A percentile compares a stretch with the other conserved stretches of the same genome.
Conservation (phyloP, 2,888 invertebrate genomes). For the Toxonevra muliebris region DNA sequence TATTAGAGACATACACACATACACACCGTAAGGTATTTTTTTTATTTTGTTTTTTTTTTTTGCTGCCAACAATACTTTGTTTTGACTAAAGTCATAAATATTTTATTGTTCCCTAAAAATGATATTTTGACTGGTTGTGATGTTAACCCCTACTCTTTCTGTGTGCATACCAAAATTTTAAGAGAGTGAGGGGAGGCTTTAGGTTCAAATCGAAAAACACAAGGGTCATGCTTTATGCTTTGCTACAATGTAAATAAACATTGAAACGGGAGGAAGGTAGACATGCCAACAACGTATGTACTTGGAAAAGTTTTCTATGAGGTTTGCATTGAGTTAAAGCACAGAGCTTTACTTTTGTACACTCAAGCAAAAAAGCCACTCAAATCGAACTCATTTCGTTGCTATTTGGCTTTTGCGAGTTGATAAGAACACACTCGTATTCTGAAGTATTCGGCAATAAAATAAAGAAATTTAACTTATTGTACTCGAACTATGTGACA, state of each 20-base stretch:
- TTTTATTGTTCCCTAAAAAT: not conserved
- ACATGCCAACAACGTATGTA: too few relatives aligned
- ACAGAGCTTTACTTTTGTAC: not conserved
- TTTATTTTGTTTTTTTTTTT: not conserved
- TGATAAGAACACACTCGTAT: not conserved
- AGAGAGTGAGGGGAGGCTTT: too few relatives aligned
- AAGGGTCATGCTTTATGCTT: not conserved
- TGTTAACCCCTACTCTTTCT: not conserved
- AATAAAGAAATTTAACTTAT: too few relatives aligned
- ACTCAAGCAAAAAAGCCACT: not conserved
- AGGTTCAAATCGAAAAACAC: too few relatives aligned
- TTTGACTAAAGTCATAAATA: not conserved
- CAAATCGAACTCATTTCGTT: not conserved
- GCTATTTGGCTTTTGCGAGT: not conserved
- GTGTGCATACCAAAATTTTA: too few relatives aligned
- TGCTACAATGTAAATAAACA: not conserved
- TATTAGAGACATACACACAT: not conserved
- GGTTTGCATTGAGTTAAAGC: too few relatives aligned
- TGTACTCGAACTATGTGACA: too few relatives aligned
- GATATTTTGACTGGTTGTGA: not conserved
- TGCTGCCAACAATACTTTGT: not conserved
- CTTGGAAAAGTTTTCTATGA: too few relatives aligned
- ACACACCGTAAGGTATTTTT: not conserved
- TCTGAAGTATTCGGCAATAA: too few relatives aligned
- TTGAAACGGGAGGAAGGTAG: not conserved